phyloP scores from a whole-genome alignment of 2,797 vertebrate species.

The Pangasius mekongensis region DNA sequence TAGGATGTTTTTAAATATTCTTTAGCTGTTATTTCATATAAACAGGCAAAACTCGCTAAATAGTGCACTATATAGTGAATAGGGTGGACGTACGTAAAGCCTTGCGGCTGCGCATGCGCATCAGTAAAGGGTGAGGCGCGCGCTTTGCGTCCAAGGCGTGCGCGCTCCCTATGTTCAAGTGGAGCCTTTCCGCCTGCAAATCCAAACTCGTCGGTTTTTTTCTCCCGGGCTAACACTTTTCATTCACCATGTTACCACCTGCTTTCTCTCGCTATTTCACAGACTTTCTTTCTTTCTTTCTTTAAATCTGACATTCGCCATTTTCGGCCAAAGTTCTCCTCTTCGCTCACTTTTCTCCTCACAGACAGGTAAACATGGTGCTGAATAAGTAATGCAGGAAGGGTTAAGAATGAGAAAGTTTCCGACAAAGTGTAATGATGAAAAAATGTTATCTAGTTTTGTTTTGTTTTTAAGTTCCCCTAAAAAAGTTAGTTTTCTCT shows the following conservation, averaged over 20 bases:
- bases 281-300: constrained; percentile 59
- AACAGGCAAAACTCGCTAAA: background rate
- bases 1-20: background rate
- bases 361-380: background rate
- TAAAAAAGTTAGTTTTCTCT: background rate
- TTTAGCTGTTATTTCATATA: background rate
- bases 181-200: constrained; percentile 64
- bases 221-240: constrained; percentile 68
- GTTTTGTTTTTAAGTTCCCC: background rate
- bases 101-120: constrained; percentile 3
- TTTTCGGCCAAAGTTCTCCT: constrained; percentile 68
- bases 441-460: background rate
- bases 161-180: constrained; percentile 14
- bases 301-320: constrained; percentile 78
- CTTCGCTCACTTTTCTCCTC: background rate
- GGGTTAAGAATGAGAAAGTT: background rate
- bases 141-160: background rate
- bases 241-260: constrained; percentile 78
- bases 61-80: background rate
- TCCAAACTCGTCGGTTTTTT: constrained; percentile 72
- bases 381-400: background rate
- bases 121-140: background rate
- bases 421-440: background rate
- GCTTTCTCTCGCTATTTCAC: constrained; percentile 69
- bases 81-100: background rate